These are phyloP conservation scores for Parnassius orleans DNA, from an alignment of 2,888 invertebrate species.

Conservation along the genomic window DNA sequence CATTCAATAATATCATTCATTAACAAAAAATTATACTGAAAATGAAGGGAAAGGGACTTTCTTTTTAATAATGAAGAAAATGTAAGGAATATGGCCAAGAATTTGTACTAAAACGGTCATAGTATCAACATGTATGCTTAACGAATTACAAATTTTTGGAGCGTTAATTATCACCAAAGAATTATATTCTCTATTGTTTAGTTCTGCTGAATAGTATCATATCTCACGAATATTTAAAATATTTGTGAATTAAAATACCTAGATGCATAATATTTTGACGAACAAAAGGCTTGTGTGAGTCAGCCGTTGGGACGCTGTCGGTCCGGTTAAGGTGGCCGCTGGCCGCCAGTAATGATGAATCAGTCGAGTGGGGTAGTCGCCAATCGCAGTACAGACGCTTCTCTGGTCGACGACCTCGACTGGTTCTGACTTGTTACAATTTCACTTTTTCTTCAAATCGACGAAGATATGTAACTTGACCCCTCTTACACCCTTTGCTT, in stretches of 20 bases:
- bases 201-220: slow-evolving; percentile 4
- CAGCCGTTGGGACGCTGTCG: slow-evolving; percentile 40
- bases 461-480: slow-evolving; percentile 23
- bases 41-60: too few species aligned
- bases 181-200: not conserved
- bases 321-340: slow-evolving; percentile 48
- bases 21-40: too few species aligned
- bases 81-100: too few species aligned
- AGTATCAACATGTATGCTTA: not conserved
- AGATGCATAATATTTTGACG: slow-evolving; percentile 2
- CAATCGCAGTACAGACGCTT: slow-evolving; percentile 46
- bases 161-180: too few species aligned
- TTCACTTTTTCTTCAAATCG: slow-evolving; percentile 68
- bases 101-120: not conserved
- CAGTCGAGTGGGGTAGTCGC: slow-evolving; percentile 61
- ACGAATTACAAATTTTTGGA: too few species aligned
- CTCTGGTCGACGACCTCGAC: slow-evolving; percentile 74
- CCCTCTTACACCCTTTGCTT: slow-evolving; percentile 5
- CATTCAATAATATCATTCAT: too few species aligned
- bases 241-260: slow-evolving; percentile 5
- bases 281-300: slow-evolving; percentile 43
- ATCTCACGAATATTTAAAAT: slow-evolving; percentile 4
- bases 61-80: too few species aligned
- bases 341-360: slow-evolving; percentile 56
- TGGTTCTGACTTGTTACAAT: slow-evolving; percentile 76